Evolutionary conservation across 2,797 vertebrate genomes (phyloP).

Genomic region (Coreius guichenoti): DNA sequence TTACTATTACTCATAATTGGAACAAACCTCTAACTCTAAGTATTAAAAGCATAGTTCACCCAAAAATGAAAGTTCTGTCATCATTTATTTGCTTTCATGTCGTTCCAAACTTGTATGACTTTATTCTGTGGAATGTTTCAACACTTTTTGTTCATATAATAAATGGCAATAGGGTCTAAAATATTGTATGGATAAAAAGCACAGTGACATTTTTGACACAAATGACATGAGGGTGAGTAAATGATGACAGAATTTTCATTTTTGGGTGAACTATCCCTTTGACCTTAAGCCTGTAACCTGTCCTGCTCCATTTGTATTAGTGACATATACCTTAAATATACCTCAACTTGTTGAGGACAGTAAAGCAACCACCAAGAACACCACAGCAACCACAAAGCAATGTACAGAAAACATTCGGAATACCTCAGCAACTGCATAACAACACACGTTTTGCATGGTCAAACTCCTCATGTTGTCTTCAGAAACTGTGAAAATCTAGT

Average conservation of each 20-base stretch:
- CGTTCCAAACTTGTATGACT: not conserved
- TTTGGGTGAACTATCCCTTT: not conserved
- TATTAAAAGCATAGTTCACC: not conserved
- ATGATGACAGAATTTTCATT: not conserved
- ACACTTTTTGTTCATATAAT: not conserved
- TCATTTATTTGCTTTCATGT: not conserved
- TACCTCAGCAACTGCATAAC: not conserved
- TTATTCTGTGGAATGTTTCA: not conserved
- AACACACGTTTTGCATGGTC: not conserved
- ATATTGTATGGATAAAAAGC: not conserved
- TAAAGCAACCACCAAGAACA: not conserved
- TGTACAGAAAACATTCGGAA: not conserved
- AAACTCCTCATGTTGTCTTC: not conserved
- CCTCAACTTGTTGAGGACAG: not conserved
- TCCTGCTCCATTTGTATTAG: not conserved
- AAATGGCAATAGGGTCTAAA: not conserved
- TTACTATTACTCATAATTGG: not conserved
- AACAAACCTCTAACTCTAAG: not conserved
- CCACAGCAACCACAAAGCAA: not conserved
- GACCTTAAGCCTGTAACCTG: not conserved
- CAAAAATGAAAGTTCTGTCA: not conserved
- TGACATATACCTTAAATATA: not conserved
- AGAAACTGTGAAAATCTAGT: not conserved
- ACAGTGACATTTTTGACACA: not conserved
- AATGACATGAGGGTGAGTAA: not conserved